phyloP scores from a whole-genome alignment of 1,140 invertebrate species.

The Drosophila ironensis region DNA sequence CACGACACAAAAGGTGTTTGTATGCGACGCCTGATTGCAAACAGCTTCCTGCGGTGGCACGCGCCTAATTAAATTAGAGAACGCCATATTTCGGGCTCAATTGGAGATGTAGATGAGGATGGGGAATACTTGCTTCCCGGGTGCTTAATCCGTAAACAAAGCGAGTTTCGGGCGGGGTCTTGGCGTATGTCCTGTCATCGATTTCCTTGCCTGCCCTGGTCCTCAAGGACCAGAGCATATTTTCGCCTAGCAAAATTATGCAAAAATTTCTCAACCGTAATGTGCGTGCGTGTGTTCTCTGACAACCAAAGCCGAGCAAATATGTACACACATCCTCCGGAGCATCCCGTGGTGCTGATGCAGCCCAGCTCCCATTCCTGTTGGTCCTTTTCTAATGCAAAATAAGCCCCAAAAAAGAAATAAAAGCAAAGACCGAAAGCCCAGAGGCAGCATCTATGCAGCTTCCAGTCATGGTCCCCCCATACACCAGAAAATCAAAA shows the following conservation, averaged over 20 bases:
- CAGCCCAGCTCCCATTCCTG: neutral
- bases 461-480: slow-evolving; percentile 23
- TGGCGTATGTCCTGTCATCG: slow-evolving; percentile 40
- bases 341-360: neutral
- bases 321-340: slow-evolving; percentile 37
- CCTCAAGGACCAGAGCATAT: slow-evolving; percentile 58
- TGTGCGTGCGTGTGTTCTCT: neutral
- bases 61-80: slow-evolving; percentile 76
- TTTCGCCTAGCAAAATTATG: slow-evolving; percentile 64
- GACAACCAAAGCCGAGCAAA: slow-evolving; percentile 60
- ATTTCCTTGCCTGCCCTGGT: slow-evolving; percentile 9
- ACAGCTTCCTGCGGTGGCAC: slow-evolving; percentile 38
- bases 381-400: slow-evolving; percentile 55
- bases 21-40: slow-evolving; percentile 45
- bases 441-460: slow-evolving; percentile 20
- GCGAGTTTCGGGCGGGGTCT: neutral
- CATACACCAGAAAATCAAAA: too few relatives aligned
- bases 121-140: slow-evolving; percentile 9
- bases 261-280: slow-evolving; percentile 49
- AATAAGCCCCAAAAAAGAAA: slow-evolving; percentile 39
- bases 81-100: slow-evolving; percentile 51
- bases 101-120: slow-evolving; percentile 31
- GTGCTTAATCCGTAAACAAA: slow-evolving; percentile 37
- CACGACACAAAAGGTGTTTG: slow-evolving; percentile 17
- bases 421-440: slow-evolving; percentile 40